Evolutionary conservation across 2,888 invertebrate species (phyloP).

Genomic region (Byasa hedistus): DNA sequence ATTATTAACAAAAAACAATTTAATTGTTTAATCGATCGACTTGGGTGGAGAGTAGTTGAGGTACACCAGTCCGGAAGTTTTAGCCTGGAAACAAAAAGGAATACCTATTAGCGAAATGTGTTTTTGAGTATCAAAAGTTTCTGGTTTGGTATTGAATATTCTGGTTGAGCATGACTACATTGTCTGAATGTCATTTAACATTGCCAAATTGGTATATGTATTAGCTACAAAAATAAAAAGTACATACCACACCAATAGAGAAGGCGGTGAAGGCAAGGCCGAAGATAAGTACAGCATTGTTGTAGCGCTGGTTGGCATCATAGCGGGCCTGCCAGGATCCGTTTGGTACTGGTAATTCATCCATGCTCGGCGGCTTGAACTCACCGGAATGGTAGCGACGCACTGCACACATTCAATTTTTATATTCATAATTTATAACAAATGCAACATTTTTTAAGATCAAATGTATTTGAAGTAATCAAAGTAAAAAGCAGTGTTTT

Average conservation of each 20-base stretch:
- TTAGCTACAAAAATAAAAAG: not conserved
- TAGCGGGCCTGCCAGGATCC: conserved; percentile 88
- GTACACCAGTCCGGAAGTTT: conserved; percentile 81
- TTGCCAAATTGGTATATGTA: too few relatives aligned
- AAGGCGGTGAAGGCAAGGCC: conserved; percentile 78
- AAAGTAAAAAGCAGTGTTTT: too few relatives aligned
- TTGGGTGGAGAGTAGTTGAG: conserved; percentile 83
- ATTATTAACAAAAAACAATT: conserved; percentile 22
- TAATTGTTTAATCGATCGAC: conserved; percentile 72
- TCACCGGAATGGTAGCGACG: conserved; percentile 64
- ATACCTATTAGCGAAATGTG: too few relatives aligned
- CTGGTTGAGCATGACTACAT: too few relatives aligned
- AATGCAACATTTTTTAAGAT: not conserved
- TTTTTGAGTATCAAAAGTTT: too few relatives aligned
- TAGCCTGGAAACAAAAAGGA: conserved; percentile 71
- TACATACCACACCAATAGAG: conserved; percentile 72
- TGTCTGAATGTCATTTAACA: too few relatives aligned
- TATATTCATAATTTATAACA: conserved; percentile 1
- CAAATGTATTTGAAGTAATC: too few relatives aligned
- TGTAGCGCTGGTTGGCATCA: conserved; percentile 82
- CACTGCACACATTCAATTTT: conserved; percentile 50
- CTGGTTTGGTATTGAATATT: too few relatives aligned
- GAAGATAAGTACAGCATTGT: conserved; percentile 82
- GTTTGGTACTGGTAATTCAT: conserved; percentile 87
- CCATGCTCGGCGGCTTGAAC: conserved; percentile 81